Evolutionary conservation across 2,888 invertebrate genomes (phyloP).

Genomic region (Diachrysia chrysitis): DNA sequence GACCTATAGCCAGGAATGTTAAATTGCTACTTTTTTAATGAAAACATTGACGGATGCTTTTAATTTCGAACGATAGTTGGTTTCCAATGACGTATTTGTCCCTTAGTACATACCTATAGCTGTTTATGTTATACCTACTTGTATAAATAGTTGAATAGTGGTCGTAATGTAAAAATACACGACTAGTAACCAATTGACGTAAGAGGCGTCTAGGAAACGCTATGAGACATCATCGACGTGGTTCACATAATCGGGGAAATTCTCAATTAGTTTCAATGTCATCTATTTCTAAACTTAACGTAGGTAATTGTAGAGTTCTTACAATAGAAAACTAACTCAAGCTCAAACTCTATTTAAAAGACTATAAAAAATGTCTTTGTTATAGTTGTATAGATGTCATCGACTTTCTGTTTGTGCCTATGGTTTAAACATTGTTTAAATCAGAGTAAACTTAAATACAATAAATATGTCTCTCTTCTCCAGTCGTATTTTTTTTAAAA

Average conservation of each 20-base stretch:
- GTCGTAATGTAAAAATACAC: slow-evolving; percentile 40
- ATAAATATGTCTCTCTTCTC: background rate
- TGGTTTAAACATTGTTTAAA: background rate
- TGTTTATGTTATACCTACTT: slow-evolving; percentile 15
- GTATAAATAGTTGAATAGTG: slow-evolving; percentile 33
- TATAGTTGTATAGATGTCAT: background rate
- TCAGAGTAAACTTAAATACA: background rate
- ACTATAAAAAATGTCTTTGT: background rate
- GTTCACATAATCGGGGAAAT: slow-evolving; percentile 38
- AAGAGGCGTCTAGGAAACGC: slow-evolving; percentile 41
- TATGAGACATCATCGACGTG: slow-evolving; percentile 28
- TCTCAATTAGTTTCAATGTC: slow-evolving; percentile 28
- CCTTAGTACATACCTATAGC: too few relatives aligned
- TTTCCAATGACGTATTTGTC: background rate
- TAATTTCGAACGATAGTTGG: background rate
- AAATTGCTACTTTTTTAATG: too few relatives aligned
- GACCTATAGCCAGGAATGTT: too few relatives aligned
- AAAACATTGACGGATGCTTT: background rate
- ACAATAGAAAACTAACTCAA: background rate
- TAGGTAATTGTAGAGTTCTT: background rate
- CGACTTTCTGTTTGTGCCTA: background rate
- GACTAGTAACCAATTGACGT: slow-evolving; percentile 40
- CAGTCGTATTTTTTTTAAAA: too few relatives aligned
- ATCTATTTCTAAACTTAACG: slow-evolving; percentile 21
- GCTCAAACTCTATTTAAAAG: too few relatives aligned